phyloP scores from a whole-genome alignment of 64 coral and sea anemone genomes.

The Pocillopora verrucosa region DNA sequence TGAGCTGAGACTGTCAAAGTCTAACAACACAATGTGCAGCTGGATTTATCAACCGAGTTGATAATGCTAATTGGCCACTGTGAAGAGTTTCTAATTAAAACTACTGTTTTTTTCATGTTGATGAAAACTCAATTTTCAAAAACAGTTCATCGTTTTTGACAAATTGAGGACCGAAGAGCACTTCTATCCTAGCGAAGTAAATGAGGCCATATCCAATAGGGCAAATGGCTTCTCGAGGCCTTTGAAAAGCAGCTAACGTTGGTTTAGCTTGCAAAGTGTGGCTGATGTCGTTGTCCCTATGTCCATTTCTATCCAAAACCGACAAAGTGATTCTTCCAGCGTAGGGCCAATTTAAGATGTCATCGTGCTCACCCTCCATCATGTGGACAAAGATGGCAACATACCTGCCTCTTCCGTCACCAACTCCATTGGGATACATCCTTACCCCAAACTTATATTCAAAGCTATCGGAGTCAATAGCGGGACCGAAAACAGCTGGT shows the following conservation, averaged over 20 bases:
- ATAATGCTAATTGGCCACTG: no score
- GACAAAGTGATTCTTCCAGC: neutral
- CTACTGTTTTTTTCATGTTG: neutral
- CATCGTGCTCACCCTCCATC: neutral
- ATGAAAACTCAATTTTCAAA: neutral
- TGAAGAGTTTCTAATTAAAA: no score
- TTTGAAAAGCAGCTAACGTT: neutral
- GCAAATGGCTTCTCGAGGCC: slow-evolving; percentile 5
- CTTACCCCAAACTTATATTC: neutral
- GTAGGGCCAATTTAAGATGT: neutral
- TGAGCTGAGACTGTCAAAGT: no score
- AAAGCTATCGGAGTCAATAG: neutral
- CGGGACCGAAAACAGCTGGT: neutral
- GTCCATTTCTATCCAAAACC: neutral
- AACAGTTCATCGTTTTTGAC: neutral
- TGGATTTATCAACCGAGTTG: no score
- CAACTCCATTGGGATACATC: neutral
- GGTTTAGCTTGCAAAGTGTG: neutral
- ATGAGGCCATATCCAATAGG: neutral
- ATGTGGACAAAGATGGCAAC: neutral
- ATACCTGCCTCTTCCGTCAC: neutral
- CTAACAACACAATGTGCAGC: no score
- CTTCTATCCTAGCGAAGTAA: neutral
- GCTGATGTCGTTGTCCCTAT: neutral
- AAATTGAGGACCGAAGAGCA: neutral